A percentile compares a stretch with the other conserved stretches of the same genome.
phyloP scores from a whole-genome alignment of 2,797 vertebrate genomes.

The Darevskia nairensis region DNA sequence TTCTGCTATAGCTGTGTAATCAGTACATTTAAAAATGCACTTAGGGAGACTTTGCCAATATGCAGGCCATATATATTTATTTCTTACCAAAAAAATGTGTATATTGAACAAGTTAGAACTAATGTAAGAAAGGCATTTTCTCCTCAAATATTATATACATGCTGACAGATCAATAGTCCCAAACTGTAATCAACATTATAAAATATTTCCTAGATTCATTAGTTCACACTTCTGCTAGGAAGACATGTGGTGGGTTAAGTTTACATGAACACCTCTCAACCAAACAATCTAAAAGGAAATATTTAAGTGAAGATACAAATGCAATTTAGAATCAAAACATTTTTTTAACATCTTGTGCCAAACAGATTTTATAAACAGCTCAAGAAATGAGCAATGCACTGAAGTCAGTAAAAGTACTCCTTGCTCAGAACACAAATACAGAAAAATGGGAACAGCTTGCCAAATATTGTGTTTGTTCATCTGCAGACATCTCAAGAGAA shows the following conservation, averaged over 20 bases:
- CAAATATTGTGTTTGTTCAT: background rate
- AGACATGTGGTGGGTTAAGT: background rate
- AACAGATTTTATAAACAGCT: background rate
- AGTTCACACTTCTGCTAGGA: background rate
- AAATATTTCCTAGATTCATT: accelerated
- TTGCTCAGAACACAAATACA: accelerated
- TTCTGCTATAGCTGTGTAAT: background rate
- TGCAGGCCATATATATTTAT: background rate
- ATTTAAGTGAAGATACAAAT: background rate
- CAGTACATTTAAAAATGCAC: background rate
- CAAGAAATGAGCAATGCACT: background rate
- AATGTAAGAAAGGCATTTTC: accelerated
- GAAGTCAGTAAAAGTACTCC: background rate
- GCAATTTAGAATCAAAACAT: background rate
- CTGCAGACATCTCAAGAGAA: slow-evolving; percentile 11
- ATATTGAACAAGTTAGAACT: background rate
- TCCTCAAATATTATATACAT: background rate
- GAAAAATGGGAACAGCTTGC: accelerated
- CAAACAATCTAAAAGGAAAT: background rate
- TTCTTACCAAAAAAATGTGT: background rate
- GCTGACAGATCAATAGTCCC: background rate
- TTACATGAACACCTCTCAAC: background rate
- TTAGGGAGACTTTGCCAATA: background rate
- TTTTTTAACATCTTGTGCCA: background rate
- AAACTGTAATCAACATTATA: background rate